Conservation (phyloP, 2,888 invertebrate species). For the Eupithecia insigniata region DNA sequence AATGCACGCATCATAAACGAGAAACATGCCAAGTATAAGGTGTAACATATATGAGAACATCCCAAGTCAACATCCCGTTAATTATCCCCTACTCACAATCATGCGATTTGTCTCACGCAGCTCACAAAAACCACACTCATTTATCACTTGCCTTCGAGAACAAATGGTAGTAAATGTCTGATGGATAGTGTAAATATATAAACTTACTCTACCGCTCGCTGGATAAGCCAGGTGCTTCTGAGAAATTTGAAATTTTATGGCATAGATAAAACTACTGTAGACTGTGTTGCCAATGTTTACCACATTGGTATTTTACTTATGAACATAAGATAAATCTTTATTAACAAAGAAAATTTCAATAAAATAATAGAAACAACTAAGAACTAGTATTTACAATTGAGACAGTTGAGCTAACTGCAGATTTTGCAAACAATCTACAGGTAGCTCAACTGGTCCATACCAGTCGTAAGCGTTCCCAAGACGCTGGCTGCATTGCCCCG, state of each 20-base stretch:
- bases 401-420: too few species aligned
- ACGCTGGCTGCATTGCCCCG: too few species aligned
- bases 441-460: too few species aligned
- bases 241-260: constrained; percentile 31
- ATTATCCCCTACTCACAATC: constrained; percentile 20
- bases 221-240: constrained; percentile 27
- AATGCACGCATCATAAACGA: neutral
- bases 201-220: constrained; percentile 40
- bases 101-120: constrained; percentile 38
- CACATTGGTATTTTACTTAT: neutral
- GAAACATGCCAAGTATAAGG: neutral
- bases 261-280: constrained; percentile 2
- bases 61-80: constrained; percentile 27
- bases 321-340: neutral
- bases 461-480: too few species aligned
- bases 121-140: constrained; percentile 47
- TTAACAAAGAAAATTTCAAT: too few species aligned
- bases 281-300: neutral
- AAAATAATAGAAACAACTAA: too few species aligned
- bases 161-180: constrained; percentile 54
- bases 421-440: too few species aligned
- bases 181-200: constrained; percentile 62
- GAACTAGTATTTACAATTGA: too few species aligned
- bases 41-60: neutral
- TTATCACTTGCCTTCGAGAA: constrained; percentile 45